These are phyloP conservation scores for Epinephelus malabaricus DNA, from an alignment of 2,797 vertebrate species.

Conservation along the genomic window DNA sequence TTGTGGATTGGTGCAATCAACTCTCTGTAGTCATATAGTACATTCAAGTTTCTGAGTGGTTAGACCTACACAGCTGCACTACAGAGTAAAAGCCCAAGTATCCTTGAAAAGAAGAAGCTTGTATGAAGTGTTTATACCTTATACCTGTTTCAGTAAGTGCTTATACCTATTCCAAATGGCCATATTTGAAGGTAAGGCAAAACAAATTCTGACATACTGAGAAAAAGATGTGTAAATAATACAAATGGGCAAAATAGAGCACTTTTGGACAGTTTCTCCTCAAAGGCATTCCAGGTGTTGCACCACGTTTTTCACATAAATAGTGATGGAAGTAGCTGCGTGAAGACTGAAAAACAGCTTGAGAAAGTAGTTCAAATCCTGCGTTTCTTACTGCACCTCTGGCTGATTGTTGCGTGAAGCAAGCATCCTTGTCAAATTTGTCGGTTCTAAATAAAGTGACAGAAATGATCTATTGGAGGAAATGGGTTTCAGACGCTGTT, in stretches of 20 bases:
- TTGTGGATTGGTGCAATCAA: background rate
- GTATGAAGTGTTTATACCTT: background rate
- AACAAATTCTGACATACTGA: background rate
- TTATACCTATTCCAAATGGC: background rate
- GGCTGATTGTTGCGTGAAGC: constrained; percentile 6
- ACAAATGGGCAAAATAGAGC: background rate
- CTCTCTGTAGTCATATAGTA: background rate
- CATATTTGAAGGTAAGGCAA: background rate
- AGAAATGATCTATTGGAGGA: constrained; percentile 16
- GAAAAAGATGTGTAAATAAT: background rate
- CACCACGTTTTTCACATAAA: background rate
- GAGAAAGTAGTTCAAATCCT: constrained; percentile 4
- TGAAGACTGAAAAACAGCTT: constrained; percentile 2
- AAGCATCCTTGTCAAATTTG: constrained; percentile 4
- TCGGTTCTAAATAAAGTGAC: background rate
- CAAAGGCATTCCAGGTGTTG: constrained; percentile 12
- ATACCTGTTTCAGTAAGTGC: background rate
- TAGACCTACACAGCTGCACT: background rate
- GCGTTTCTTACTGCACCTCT: background rate
- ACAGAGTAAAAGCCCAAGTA: background rate
- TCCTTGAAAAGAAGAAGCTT: background rate
- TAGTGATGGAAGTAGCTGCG: background rate
- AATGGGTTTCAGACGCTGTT: constrained; percentile 19
- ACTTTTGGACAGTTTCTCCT: constrained; percentile 3
- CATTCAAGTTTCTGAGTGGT: background rate